Percentiles rank a stretch among this genome's conserved stretches.
phyloP scores from a whole-genome alignment of 1,140 invertebrate genomes.

The Ctenoplectra terminalis region DNA sequence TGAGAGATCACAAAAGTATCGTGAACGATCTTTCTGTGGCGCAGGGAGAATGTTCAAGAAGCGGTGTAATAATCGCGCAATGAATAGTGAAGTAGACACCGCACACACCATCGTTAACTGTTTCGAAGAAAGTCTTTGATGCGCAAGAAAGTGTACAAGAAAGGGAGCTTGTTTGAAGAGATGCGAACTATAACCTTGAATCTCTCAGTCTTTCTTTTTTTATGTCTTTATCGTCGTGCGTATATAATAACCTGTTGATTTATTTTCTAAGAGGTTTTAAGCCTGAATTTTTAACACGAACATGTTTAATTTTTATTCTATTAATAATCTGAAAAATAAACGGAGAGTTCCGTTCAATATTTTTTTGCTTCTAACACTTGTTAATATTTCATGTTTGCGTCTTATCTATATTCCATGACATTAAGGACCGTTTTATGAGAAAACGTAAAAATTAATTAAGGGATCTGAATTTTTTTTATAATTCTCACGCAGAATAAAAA shows the following conservation, averaged over 20 bases:
- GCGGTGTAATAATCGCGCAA: constrained; percentile 3
- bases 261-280: background rate
- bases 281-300: too few species aligned
- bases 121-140: constrained; percentile 19
- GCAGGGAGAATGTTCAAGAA: background rate
- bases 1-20: constrained; percentile 1
- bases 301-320: too few species aligned
- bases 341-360: too few species aligned
- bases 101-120: constrained; percentile 10
- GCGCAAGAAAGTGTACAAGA: too few species aligned
- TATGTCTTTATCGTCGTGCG: background rate
- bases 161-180: background rate
- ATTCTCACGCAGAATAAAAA: too few species aligned
- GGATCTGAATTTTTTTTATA: too few species aligned
- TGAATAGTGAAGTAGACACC: constrained; percentile 27
- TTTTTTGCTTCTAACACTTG: too few species aligned
- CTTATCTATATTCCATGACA: too few species aligned
- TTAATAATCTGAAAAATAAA: too few species aligned
- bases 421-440: too few species aligned
- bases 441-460: background rate
- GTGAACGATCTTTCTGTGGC: background rate
- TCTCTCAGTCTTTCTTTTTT: background rate
- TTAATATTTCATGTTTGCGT: too few species aligned
- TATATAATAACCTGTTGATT: background rate
- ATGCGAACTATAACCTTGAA: background rate